Conservation (phyloP, 2,888 invertebrate species). For the Isotomurus palustris region DNA sequence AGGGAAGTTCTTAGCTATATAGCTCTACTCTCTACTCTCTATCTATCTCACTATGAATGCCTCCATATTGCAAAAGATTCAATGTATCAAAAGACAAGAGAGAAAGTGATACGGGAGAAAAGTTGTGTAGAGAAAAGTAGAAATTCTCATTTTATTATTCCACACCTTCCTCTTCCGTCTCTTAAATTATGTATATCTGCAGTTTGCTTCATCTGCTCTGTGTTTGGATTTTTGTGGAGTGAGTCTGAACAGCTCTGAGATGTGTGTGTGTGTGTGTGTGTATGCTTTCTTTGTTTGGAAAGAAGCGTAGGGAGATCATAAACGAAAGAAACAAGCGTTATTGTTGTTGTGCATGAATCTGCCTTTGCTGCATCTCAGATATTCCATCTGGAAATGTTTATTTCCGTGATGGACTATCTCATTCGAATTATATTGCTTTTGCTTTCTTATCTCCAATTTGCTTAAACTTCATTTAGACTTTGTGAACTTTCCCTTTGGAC, state of each 20-base stretch:
- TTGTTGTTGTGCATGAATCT: too few species aligned
- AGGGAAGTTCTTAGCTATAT: too few species aligned
- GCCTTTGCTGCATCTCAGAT: too few species aligned
- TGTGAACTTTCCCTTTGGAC: neutral
- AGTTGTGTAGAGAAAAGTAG: neutral
- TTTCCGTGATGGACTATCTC: too few species aligned
- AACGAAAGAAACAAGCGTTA: too few species aligned
- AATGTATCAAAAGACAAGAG: neutral
- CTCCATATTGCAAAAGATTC: neutral
- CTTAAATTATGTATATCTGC: slow-evolving; percentile 16
- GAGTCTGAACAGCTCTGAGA: too few species aligned
- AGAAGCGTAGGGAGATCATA: too few species aligned
- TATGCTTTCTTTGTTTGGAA: too few species aligned
- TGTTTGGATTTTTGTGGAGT: neutral
- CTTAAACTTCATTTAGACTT: slow-evolving; percentile 12
- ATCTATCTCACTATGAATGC: too few species aligned
- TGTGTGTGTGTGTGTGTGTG: too few species aligned
- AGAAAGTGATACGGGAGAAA: neutral
- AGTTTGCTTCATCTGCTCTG: slow-evolving; percentile 4
- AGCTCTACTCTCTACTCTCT: too few species aligned
- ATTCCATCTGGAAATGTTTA: too few species aligned
- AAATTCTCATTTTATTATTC: slow-evolving; percentile 10
- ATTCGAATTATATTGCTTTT: slow-evolving; percentile 2
- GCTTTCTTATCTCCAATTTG: slow-evolving; percentile 10
- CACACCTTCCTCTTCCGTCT: slow-evolving; percentile 13